Base-by-base conservation (phyloP, 2,113 vertebrate genomes). In the Pavo muticus region DNA sequence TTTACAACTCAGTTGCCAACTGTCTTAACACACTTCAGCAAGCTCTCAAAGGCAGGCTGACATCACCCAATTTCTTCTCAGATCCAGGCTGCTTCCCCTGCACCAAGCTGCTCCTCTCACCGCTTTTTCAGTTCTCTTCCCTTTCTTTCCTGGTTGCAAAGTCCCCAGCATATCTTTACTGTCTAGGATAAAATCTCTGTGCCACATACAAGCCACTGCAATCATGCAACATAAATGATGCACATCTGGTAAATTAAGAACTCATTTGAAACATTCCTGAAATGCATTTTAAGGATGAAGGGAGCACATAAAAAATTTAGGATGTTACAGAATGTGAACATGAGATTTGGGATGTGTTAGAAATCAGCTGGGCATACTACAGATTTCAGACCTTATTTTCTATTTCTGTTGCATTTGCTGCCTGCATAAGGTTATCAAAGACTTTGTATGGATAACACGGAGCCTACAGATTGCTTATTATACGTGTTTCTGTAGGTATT, bases 21-120 rank as follows among this genome's bases (percentile, higher is more conserved):
- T 88, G 67, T 61, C 95, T 91, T 91, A 78, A 89, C 9, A 12
- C 73, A 87, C 44, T 94, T 69, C 72, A 78, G 61, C 71, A 82
- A 76, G 71, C 85, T 77, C 87, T 90, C 90, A 88, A 71, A 91
- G 63, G 77, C 74, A 92, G 21, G 25, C 50, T 85, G 82, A 69
- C 64, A 83, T 35, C 93, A 80, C 52, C 20, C 54, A 85, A 42
- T 37, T 89, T 48, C 65, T 73, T 56, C 84, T 83, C 50, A 70
- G 84, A 64, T 25, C 70, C 73, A 82, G 25, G 35, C 69, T 64
- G 76, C 40, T 54, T 86, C 32, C 65, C 81, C 75, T 95, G 75
- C 54, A 73, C 29, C 25, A 50, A 45, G 69, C 30, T 56, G 75
- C 57, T 74, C 59, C 42, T 69, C 35, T 82, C 40, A 27, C n/a